phyloP scores from a whole-genome alignment of 2,888 invertebrate genomes.

The Augochlorella aurata region DNA sequence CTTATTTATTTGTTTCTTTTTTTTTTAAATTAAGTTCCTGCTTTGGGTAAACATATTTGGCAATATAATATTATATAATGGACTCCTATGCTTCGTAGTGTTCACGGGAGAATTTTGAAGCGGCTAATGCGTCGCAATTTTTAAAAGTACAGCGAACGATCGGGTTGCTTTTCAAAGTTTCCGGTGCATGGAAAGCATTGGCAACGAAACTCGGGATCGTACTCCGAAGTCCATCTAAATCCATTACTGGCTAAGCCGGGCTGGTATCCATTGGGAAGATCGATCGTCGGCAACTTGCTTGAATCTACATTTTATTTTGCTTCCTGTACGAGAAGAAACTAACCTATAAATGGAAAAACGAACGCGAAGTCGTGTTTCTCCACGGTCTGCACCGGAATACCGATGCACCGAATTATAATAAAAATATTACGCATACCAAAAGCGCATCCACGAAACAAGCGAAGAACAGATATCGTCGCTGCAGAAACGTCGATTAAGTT shows the following conservation, averaged over 20 bases:
- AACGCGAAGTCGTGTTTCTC: background rate
- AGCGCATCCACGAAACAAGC: too few relatives aligned
- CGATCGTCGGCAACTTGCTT: conserved; percentile 27
- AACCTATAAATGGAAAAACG: background rate
- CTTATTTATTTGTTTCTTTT: too few relatives aligned
- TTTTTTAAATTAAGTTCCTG: too few relatives aligned
- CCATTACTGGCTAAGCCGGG: conserved; percentile 40
- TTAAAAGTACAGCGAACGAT: conserved; percentile 15
- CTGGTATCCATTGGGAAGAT: conserved; percentile 38
- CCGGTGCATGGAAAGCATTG: conserved; percentile 21
- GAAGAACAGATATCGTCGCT: too few relatives aligned
- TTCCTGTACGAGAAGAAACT: background rate
- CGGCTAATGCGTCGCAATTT: conserved; percentile 23
- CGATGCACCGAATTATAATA: background rate
- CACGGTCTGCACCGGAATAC: background rate
- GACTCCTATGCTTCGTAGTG: too few relatives aligned
- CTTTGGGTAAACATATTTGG: too few relatives aligned
- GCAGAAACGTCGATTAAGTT: too few relatives aligned
- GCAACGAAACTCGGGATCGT: conserved; percentile 39
- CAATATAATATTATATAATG: too few relatives aligned
- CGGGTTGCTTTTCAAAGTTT: conserved; percentile 28
- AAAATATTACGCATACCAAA: background rate
- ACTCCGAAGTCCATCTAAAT: conserved; percentile 47
- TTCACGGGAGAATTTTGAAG: background rate
- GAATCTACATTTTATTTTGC: conserved; percentile 41